Evolutionary conservation across 2,888 invertebrate species (phyloP), one percentile per base, ranked within the genome.

Genomic region (Ommatoiulus sabulosus): DNA sequence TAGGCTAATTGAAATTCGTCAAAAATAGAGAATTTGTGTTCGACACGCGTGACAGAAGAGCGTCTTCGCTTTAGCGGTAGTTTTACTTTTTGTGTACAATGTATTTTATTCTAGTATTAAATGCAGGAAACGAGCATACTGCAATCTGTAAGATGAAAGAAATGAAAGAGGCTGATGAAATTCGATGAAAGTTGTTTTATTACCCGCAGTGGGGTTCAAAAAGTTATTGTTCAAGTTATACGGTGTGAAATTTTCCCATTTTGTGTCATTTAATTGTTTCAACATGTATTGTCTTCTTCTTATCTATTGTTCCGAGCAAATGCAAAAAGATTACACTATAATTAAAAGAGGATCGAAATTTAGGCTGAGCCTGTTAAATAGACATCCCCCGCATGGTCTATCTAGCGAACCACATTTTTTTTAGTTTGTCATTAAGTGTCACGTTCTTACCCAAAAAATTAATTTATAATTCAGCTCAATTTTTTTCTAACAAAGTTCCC

Each of bases 1-100:
- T 80, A 80, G 80, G 80, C 35, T 80, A 80, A 80, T 80, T 80
- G 24, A 80, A 80, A 80, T 80, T 80, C 35, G 24, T 80, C 80
- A 35, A 35, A 80, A 35, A 5, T 12, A 7, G 7, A 10, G 72
- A 35, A 35, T 72, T 72, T 72, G 24, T 72, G 6, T 24, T 72
- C 24, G 17, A 72, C 72, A 72, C n/a, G 72, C 72, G 5, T n/a
- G 8, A 1, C n/a, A 24, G 72, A 1, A 5, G 80, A 20, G 10
- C 35, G 20, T 80, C 80, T 35, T 80, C 35, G n/a, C n/a, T n/a
- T n/a, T n/a, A n/a, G n/a, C n/a, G n/a, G n/a, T 20, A 8, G 3
- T 80, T 80, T 80, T 12, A 80, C 80, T 80, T 8, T 80, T 80
- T 35, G 12, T 80, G 10, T 80, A 8, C 7, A n/a, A n/a, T n/a